phyloP scores from a whole-genome alignment of 2,888 invertebrate species.

The Galerucella calmariensis region DNA sequence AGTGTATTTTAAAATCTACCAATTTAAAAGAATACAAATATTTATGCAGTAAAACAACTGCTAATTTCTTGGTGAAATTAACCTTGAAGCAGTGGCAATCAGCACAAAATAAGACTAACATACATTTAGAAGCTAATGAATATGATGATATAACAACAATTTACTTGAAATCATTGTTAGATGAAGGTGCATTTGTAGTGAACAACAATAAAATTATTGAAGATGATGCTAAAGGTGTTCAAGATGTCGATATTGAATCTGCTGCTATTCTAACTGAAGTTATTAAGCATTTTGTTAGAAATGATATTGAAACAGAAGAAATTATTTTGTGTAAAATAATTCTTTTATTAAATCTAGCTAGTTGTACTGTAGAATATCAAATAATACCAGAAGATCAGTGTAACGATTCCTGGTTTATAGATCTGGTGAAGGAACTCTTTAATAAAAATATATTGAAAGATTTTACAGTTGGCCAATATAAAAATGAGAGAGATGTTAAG shows the following conservation, averaged over 20 bases:
- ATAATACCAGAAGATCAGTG: conserved; percentile 39
- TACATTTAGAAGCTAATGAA: conserved; percentile 29
- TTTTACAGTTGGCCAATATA: conserved; percentile 15
- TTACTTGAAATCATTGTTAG: conserved; percentile 55
- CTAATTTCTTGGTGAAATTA: conserved; percentile 54
- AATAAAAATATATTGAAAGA: conserved; percentile 14
- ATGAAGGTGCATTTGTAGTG: conserved; percentile 41
- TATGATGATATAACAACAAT: conserved; percentile 53
- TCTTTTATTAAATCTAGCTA: conserved; percentile 45
- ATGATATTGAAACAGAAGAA: conserved; percentile 35
- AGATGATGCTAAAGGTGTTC: conserved; percentile 26
- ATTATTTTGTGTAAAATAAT: conserved; percentile 40
- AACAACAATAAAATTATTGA: conserved; percentile 7
- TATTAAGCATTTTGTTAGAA: conserved; percentile 38
- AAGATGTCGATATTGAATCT: conserved; percentile 43
- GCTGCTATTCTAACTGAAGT: conserved; percentile 30
- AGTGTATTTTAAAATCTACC: conserved; percentile 54
- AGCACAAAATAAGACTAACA: conserved; percentile 14
- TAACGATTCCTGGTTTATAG: conserved; percentile 34
- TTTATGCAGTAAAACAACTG: conserved; percentile 45
- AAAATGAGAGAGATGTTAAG: conserved; percentile 44
- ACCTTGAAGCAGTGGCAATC: conserved; percentile 57
- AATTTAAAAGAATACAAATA: conserved; percentile 44
- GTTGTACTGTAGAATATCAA: conserved; percentile 42
- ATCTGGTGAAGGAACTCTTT: conserved; percentile 35